Conservation (phyloP, 2,888 invertebrate genomes). For the Volucella inflata region DNA sequence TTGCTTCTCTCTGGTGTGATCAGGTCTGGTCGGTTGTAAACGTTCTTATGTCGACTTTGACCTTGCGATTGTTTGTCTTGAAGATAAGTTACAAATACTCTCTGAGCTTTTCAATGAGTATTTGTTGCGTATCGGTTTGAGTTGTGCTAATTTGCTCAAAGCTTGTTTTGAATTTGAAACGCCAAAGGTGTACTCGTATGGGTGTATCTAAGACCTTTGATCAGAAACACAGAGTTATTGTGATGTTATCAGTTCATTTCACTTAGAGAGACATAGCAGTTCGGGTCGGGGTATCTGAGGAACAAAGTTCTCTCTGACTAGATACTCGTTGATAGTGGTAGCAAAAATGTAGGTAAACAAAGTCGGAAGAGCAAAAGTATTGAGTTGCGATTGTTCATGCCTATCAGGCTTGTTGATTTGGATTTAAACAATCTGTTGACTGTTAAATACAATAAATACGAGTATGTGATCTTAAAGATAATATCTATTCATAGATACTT, state of each 20-base stretch:
- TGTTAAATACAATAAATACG: too few relatives aligned
- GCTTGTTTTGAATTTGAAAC: neutral
- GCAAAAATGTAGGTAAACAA: too few relatives aligned
- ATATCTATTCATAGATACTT: too few relatives aligned
- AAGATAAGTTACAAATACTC: constrained; percentile 52
- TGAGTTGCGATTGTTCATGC: too few relatives aligned
- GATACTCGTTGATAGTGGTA: too few relatives aligned
- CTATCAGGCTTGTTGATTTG: too few relatives aligned
- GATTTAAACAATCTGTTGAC: too few relatives aligned
- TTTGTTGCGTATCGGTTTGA: neutral
- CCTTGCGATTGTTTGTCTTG: constrained; percentile 34
- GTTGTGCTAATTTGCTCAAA: neutral
- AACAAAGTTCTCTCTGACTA: constrained; percentile 8
- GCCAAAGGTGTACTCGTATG: neutral
- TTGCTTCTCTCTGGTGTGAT: neutral
- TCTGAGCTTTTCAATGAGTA: constrained; percentile 26
- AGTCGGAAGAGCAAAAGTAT: too few relatives aligned
- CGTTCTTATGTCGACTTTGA: constrained; percentile 42
- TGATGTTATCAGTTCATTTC: constrained; percentile 15
- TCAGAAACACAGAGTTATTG: neutral
- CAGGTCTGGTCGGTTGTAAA: constrained; percentile 13
- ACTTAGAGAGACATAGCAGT: neutral
- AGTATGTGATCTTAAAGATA: too few relatives aligned
- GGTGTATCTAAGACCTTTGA: constrained; percentile 34
- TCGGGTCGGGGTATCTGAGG: neutral